Evolutionary conservation across 1,140 invertebrate species (phyloP).

Genomic region (Hylyphantes graminicola): DNA sequence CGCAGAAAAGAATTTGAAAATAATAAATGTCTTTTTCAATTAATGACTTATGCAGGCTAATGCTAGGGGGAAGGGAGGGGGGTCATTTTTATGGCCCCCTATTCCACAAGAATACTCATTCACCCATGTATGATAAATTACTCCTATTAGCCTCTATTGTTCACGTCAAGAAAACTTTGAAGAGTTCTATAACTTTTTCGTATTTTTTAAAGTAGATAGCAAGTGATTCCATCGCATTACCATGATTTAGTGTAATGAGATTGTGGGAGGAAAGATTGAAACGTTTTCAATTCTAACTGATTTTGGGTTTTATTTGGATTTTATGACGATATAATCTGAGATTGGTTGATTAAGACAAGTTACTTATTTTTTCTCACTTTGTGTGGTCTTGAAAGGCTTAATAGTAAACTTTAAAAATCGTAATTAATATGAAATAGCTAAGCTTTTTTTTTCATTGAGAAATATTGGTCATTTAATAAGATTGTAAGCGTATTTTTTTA

Average conservation of each 20-base stretch:
- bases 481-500: too few species aligned
- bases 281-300: neutral
- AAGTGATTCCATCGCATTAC: conserved; percentile 43
- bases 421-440: too few species aligned
- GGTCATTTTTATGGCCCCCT: neutral
- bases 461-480: too few species aligned
- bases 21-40: conserved; percentile 39
- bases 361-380: too few species aligned
- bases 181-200: conserved; percentile 38
- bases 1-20: conserved; percentile 41
- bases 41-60: conserved; percentile 27
- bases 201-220: conserved; percentile 35
- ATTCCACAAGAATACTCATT: conserved; percentile 10
- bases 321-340: too few species aligned
- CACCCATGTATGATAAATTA: conserved; percentile 41
- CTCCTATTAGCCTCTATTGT: conserved; percentile 33
- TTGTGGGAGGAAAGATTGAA: conserved; percentile 15
- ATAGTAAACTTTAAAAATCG: too few species aligned
- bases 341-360: too few species aligned
- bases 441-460: too few species aligned
- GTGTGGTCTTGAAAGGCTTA: too few species aligned
- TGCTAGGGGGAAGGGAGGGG: neutral
- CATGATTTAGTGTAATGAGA: conserved; percentile 46
- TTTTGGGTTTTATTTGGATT: too few species aligned
- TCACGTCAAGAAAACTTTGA: conserved; percentile 26